Evolutionary conservation across 2,797 vertebrate species (phyloP), one percentile per base, ranked within the genome.

Genomic region (Sebastes itinus): DNA sequence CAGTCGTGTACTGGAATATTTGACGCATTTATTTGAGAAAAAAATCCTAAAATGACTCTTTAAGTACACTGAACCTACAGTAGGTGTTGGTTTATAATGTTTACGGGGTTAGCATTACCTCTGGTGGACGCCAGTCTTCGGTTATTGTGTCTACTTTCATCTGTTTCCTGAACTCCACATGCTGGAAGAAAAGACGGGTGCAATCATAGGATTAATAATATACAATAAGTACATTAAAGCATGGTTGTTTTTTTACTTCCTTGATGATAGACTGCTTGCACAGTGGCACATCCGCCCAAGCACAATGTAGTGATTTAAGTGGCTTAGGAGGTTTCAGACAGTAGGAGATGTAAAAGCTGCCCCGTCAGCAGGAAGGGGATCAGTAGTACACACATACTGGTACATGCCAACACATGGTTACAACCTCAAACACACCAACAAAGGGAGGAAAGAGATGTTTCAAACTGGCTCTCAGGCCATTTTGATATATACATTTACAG

Each of bases 101-200:
- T 62, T 32, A 35, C 2, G 1, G 25, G 12, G 1, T 7, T 42
- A 42, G 49, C 0, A 4, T 82, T 92, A 97, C 98, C 97, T 99
- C 98, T 0, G 98, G 98, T 28, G 97, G 95, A 60, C 95, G 94
- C 98, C 98, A 99, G 7, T 95, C 92, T 0, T 89, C 94, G 0
- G 88, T 60, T 74, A 98, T 97, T 11, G 92, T 93, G 76, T 98
- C 96, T 0, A 96, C 95, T 2, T 97, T 97, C 94, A 97, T 95
- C 80, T 96, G 91, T 91, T 95, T 99, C 84, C 98, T 96, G 84
- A 98, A 96, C 88, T 99, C 98, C 32, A 97, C 1, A 33, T 99
- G 97, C 98, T 99, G 90, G 2, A 89, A 91, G 52, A 87, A 62
- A 84, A 85, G 27, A 80, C 4, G 13, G 16, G 6, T 3, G 20